Evolutionary conservation across 2,888 invertebrate species (phyloP).

Genomic region (Amphipoea lucens): DNA sequence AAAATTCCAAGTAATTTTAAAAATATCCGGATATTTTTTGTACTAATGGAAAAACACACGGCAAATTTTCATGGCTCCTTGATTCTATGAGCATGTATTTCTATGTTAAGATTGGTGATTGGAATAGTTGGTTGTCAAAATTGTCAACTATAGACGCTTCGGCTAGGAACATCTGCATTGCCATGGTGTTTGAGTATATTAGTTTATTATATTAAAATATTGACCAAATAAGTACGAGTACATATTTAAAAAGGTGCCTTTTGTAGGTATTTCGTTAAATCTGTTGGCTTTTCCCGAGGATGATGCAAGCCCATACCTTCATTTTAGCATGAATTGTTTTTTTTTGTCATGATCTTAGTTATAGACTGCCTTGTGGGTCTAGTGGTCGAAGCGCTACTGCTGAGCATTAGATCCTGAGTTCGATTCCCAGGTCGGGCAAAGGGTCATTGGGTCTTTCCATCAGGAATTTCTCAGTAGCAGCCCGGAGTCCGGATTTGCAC

Average conservation of each 20-base stretch:
- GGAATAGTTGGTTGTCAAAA: neutral
- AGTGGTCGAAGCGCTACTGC: neutral
- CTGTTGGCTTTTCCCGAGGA: neutral
- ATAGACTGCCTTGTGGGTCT: neutral
- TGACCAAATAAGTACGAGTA: neutral
- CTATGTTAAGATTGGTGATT: neutral
- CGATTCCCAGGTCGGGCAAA: neutral
- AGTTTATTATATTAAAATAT: slow-evolving; percentile 9
- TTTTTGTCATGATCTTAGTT: no score
- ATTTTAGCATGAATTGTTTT: neutral
- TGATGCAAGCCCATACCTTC: neutral
- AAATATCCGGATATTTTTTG: slow-evolving; percentile 3
- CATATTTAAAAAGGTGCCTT: neutral
- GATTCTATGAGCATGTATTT: neutral
- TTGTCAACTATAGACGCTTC: neutral
- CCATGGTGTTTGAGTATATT: neutral
- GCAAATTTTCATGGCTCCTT: neutral
- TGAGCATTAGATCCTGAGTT: neutral
- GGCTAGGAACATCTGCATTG: no score
- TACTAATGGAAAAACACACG: neutral
- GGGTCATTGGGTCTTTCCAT: neutral
- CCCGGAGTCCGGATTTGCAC: neutral
- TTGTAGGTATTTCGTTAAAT: neutral
- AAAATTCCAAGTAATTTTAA: neutral
- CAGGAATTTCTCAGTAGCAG: no score